Evolutionary conservation across 2,888 invertebrate genomes (phyloP).

Genomic region (Labia minor): DNA sequence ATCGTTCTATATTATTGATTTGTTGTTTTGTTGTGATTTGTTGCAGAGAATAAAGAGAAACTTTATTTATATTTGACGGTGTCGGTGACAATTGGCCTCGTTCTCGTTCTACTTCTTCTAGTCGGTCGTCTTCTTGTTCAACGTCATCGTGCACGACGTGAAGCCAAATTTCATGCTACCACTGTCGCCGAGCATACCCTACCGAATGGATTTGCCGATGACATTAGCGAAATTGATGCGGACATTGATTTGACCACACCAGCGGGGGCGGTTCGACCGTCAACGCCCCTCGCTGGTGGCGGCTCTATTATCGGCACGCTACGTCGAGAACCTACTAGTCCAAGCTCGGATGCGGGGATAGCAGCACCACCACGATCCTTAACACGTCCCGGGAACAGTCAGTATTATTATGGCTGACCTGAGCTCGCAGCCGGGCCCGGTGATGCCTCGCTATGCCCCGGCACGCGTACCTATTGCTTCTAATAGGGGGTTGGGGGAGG

Average conservation of each 20-base stretch:
- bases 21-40: slow-evolving; percentile 17
- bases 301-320: slow-evolving; percentile 29
- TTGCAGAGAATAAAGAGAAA: slow-evolving; percentile 62
- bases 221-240: slow-evolving; percentile 74
- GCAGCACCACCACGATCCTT: slow-evolving; percentile 50
- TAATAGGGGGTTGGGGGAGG: too few species aligned
- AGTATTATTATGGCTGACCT: slow-evolving; percentile 70
- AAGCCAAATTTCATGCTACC: slow-evolving; percentile 55
- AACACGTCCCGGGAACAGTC: slow-evolving; percentile 52
- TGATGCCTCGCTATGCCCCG: slow-evolving; percentile 38
- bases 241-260: slow-evolving; percentile 65
- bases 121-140: slow-evolving; percentile 59
- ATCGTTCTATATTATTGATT: too few species aligned
- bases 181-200: slow-evolving; percentile 62
- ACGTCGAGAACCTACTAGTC: slow-evolving; percentile 18
- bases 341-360: slow-evolving; percentile 34
- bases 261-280: slow-evolving; percentile 31
- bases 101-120: slow-evolving; percentile 60
- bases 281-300: background rate
- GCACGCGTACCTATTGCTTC: slow-evolving; percentile 49
- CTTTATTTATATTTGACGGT: slow-evolving; percentile 75
- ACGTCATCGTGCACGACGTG: slow-evolving; percentile 47
- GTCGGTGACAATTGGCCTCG: slow-evolving; percentile 57
- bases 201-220: slow-evolving; percentile 73
- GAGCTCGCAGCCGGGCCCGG: slow-evolving; percentile 31